Percentiles rank a stretch among this genome's conserved stretches.
Evolutionary conservation across 2,797 vertebrate genomes (phyloP).

Genomic region (Myotis vivesi): DNA sequence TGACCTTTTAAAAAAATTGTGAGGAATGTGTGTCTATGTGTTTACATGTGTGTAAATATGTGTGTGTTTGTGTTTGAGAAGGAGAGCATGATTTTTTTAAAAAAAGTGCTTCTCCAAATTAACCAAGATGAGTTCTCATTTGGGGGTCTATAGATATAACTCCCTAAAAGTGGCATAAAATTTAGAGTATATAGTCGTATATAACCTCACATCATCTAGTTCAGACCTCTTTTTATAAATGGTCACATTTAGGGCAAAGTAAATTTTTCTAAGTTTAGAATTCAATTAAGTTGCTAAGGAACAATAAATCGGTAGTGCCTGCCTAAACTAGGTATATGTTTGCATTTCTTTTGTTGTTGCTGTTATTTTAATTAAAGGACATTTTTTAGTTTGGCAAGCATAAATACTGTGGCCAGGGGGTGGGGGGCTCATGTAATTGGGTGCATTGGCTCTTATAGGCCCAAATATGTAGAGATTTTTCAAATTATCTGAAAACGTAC

Average conservation of each 20-base stretch:
- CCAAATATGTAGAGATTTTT: not conserved
- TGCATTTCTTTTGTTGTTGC: not conserved
- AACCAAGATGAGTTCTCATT: not conserved
- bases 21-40: not conserved
- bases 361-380: not conserved
- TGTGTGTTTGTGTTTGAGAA: not conserved
- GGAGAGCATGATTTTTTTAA: too few relatives aligned
- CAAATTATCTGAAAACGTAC: not conserved
- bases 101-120: not conserved
- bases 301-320: not conserved
- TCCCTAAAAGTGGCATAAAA: not conserved
- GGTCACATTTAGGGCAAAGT: not conserved
- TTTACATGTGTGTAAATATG: not conserved
- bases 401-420: not conserved
- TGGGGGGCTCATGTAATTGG: not conserved
- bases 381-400: not conserved
- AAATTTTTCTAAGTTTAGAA: not conserved
- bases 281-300: not conserved
- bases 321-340: not conserved
- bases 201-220: not conserved
- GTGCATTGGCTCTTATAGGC: not conserved
- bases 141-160: not conserved
- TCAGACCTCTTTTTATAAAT: not conserved
- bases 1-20: not conserved
- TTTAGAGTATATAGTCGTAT: not conserved